These are phyloP conservation scores for Bombycilla garrulus DNA, from an alignment of 2,113 vertebrate species.

Conservation along the genomic window DNA sequence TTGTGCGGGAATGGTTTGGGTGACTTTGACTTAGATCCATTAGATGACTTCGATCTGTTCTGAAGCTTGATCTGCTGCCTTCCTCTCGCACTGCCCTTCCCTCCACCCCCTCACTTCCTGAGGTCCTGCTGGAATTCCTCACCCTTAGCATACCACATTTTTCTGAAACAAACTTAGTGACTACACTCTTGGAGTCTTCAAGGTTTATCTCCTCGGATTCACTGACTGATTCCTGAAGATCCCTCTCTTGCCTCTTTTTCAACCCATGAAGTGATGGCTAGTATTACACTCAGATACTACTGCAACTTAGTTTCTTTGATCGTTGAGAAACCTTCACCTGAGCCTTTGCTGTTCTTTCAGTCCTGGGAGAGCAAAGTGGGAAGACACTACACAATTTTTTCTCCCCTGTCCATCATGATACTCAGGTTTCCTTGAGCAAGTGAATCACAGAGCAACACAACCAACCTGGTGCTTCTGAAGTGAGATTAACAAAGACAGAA, in stretches of 20 bases:
- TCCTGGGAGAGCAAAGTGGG: neutral
- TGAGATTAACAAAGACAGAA: neutral
- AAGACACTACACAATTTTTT: neutral
- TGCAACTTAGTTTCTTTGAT: neutral
- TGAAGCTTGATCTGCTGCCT: neutral
- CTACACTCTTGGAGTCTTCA: neutral
- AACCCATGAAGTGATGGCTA: neutral
- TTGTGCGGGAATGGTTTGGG: neutral
- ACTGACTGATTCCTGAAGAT: neutral
- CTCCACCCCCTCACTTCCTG: neutral
- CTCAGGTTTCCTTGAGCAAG: neutral
- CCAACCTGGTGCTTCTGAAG: neutral
- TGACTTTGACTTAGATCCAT: neutral
- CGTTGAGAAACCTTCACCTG: fast-evolving
- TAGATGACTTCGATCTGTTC: neutral
- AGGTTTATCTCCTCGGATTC: neutral
- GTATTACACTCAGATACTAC: neutral
- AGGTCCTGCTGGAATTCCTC: neutral
- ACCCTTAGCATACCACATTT: neutral
- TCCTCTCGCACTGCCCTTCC: fast-evolving
- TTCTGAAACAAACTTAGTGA: neutral
- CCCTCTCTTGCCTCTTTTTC: neutral
- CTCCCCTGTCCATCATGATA: neutral
- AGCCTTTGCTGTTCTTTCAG: neutral
- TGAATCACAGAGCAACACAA: neutral